Conservation (phyloP, 2,888 invertebrate species). For the Arctia plantaginis region DNA sequence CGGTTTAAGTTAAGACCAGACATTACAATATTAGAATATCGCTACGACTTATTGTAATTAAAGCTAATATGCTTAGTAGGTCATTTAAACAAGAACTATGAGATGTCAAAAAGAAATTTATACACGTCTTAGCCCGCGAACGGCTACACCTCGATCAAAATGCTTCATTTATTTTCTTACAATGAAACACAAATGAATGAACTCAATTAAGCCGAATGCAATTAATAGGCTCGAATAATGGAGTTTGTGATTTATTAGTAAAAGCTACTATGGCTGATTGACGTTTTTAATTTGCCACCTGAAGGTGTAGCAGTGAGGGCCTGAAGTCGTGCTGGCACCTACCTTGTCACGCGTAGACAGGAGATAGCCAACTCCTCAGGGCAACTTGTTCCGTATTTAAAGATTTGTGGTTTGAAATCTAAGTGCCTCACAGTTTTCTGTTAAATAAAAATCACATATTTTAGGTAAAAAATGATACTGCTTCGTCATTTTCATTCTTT, state of each 20-base stretch:
- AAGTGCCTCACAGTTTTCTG: conserved; percentile 26
- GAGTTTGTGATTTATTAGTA: conserved; percentile 78
- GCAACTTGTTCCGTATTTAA: conserved; percentile 46
- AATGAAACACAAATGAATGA: conserved; percentile 75
- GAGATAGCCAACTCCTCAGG: conserved; percentile 58
- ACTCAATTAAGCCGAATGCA: conserved; percentile 78
- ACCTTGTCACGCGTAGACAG: conserved; percentile 62
- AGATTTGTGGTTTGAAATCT: conserved; percentile 43
- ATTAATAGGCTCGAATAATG: conserved; percentile 80
- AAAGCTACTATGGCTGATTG: conserved; percentile 77
- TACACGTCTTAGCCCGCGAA: conserved; percentile 55
- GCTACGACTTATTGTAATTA: conserved; percentile 37
- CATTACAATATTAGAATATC: conserved; percentile 28
- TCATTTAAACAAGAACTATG: conserved; percentile 41
- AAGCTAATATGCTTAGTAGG: conserved; percentile 44
- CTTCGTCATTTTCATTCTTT: background rate
- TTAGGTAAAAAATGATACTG: background rate
- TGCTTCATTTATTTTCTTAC: conserved; percentile 72
- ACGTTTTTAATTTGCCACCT: conserved; percentile 78
- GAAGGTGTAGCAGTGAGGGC: conserved; percentile 54
- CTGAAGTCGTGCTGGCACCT: conserved; percentile 59
- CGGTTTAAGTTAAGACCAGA: conserved; percentile 24
- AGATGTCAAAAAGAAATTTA: conserved; percentile 52
- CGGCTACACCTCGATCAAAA: conserved; percentile 61
- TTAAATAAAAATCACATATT: background rate